phyloP scores from a whole-genome alignment of 2,113 vertebrate species.

The Nipponia nippon region DNA sequence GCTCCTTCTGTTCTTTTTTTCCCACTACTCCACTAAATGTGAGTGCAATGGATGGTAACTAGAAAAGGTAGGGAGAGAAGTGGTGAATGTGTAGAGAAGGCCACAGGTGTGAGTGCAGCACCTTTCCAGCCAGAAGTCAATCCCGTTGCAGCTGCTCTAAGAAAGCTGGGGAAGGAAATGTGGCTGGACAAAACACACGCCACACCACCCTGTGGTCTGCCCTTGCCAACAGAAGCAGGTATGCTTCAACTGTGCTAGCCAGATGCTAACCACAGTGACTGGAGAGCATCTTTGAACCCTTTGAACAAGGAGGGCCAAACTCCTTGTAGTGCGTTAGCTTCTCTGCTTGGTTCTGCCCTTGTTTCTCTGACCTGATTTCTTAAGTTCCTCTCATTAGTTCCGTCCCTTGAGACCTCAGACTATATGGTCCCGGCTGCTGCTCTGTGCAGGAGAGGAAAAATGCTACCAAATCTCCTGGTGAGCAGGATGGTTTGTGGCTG shows the following conservation, averaged over 20 bases:
- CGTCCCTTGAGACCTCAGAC: background rate
- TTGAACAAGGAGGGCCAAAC: background rate
- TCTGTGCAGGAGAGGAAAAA: background rate
- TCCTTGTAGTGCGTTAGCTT: background rate
- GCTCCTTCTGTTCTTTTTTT: background rate
- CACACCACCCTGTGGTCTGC: background rate
- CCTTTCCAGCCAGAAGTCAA: background rate
- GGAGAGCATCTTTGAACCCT: background rate
- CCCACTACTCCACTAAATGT: background rate
- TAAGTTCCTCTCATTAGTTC: background rate
- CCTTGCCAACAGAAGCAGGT: background rate
- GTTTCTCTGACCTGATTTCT: background rate
- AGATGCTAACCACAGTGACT: background rate
- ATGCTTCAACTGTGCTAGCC: background rate
- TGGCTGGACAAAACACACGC: background rate
- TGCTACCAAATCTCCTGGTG: background rate
- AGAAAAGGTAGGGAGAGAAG: background rate
- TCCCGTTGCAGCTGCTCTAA: background rate
- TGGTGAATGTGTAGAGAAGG: background rate
- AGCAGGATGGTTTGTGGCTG: background rate
- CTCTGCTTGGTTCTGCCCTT: background rate
- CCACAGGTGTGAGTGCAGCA: background rate
- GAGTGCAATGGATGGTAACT: background rate
- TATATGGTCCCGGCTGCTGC: background rate
- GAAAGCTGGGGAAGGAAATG: background rate